Percentiles rank a stretch among this genome's conserved stretches.
Evolutionary conservation across 2,113 vertebrate species (phyloP).

Genomic region (Mohoua ochrocephala): DNA sequence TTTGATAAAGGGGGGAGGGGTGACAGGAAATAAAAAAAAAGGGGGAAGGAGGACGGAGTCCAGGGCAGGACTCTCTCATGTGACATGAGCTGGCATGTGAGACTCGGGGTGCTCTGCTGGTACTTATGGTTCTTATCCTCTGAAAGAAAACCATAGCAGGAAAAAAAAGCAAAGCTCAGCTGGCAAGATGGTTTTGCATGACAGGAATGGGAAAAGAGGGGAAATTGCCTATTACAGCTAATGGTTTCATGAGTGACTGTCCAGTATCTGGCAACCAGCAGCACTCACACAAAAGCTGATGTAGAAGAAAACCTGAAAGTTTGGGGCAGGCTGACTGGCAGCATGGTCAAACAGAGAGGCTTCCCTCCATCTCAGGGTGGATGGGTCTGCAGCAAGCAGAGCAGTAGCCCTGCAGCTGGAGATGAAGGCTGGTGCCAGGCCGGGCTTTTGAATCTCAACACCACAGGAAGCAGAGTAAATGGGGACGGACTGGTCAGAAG

Average conservation of each 20-base stretch:
- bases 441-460: background rate
- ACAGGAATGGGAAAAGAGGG: background rate
- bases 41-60: background rate
- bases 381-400: background rate
- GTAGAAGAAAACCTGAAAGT: background rate
- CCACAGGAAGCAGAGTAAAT: background rate
- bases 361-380: background rate
- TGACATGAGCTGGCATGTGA: background rate
- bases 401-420: background rate
- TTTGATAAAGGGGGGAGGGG: background rate
- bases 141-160: background rate
- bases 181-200: background rate
- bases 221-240: background rate
- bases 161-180: background rate
- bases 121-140: background rate
- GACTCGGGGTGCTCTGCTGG: background rate
- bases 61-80: background rate
- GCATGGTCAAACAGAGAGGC: too few species aligned
- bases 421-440: background rate
- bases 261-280: background rate
- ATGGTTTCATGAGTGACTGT: fast-evolving
- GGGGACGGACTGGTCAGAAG: background rate
- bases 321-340: background rate
- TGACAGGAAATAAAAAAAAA: background rate
- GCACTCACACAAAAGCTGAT: background rate